These are phyloP conservation scores for Pangasius djambal DNA, from an alignment of 2,797 vertebrate genomes.

Conservation along the genomic window DNA sequence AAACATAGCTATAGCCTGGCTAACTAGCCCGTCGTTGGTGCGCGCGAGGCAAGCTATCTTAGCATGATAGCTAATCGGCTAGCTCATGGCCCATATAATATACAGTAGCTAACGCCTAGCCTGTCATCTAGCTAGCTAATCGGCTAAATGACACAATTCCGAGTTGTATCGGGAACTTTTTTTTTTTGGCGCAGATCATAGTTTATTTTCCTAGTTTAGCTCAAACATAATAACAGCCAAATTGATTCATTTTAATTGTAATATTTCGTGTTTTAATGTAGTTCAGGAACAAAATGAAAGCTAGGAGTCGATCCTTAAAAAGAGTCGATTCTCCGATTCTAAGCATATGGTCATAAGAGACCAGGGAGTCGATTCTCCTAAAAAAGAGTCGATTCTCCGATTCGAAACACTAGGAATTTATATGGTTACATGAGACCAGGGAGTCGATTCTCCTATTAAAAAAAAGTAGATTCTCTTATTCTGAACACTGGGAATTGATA, in stretches of 20 bases:
- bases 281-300: not conserved
- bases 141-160: not conserved
- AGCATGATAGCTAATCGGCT: not conserved
- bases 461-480: not conserved
- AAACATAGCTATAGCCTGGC: not conserved
- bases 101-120: not conserved
- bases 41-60: not conserved
- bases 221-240: not conserved
- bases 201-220: not conserved
- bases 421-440: too few relatives aligned
- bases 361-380: not conserved
- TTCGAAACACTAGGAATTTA: too few relatives aligned
- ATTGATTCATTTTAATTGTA: not conserved
- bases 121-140: not conserved
- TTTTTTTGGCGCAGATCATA: too few relatives aligned
- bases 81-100: not conserved
- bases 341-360: accelerated
- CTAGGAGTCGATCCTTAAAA: not conserved
- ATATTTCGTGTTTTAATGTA: not conserved
- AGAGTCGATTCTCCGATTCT: not conserved
- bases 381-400: too few relatives aligned
- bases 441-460: not conserved
- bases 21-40: not conserved
- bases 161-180: not conserved
- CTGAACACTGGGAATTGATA: not conserved